Conservation (phyloP, 53 echinoderm and acorn worm genomes). For the Patiria pectinifera region DNA sequence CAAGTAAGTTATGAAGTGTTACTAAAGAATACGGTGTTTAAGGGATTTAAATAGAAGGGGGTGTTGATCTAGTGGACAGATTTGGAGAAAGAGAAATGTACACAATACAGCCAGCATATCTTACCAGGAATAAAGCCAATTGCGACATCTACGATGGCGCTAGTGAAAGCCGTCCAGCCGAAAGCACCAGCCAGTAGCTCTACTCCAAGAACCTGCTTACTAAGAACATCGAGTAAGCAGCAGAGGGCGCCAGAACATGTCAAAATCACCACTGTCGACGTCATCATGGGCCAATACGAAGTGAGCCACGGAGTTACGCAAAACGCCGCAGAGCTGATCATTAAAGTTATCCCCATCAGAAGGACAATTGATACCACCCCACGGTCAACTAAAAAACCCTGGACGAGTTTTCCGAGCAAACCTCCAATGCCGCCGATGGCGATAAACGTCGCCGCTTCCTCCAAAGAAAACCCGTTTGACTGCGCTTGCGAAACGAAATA, state of each 20-base stretch:
- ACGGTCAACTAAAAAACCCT: background rate
- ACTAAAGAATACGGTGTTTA: too few relatives aligned
- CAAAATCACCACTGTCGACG: background rate
- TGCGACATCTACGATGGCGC: background rate
- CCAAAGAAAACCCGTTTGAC: background rate
- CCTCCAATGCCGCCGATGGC: background rate
- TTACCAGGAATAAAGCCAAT: slow-evolving; percentile 9
- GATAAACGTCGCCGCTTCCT: background rate
- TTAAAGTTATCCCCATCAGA: background rate
- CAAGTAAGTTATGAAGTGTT: too few relatives aligned
- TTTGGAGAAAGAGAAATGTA: too few relatives aligned
- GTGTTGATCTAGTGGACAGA: too few relatives aligned
- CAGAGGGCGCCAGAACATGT: background rate
- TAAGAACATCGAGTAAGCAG: background rate
- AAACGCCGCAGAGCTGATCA: background rate
- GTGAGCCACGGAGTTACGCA: slow-evolving; percentile 2
- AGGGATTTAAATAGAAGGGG: too few relatives aligned
- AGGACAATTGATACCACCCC: background rate
- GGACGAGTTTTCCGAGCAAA: background rate
- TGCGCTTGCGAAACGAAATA: slow-evolving; percentile 7
- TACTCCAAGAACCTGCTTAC: background rate
- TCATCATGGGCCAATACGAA: slow-evolving; percentile 20
- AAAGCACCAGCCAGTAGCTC: background rate
- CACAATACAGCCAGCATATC: background rate
- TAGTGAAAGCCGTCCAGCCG: background rate